A percentile compares a stretch with the other conserved stretches of the same genome.
phyloP scores from a whole-genome alignment of 2,888 invertebrate species.

The Meganola albula region DNA sequence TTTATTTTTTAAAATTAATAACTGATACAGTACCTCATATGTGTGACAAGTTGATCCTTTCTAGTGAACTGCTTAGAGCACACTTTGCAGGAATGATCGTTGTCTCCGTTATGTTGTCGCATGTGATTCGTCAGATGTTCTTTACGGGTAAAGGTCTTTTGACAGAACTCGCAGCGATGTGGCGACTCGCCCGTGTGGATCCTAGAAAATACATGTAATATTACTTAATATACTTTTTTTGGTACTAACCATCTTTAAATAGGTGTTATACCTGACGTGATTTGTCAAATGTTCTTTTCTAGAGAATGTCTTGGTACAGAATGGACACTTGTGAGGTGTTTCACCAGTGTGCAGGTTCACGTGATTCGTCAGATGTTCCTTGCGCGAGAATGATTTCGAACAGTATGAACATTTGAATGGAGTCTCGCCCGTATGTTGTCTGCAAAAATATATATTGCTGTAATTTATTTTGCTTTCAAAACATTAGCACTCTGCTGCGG shows the following conservation, averaged over 20 bases:
- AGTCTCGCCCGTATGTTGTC: conserved; percentile 89
- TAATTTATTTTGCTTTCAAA: no score
- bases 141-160: conserved; percentile 84
- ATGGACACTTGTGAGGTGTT: conserved; percentile 85
- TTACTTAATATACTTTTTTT: no score
- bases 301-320: conserved; percentile 85
- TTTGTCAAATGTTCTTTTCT: conserved; percentile 85
- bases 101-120: conserved; percentile 84
- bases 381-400: conserved; percentile 81
- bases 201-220: conserved; percentile 31
- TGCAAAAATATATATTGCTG: conserved; percentile 34
- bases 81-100: conserved; percentile 84
- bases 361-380: conserved; percentile 92
- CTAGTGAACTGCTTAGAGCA: conserved; percentile 85
- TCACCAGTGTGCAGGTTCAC: conserved; percentile 86
- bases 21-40: no score
- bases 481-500: no score
- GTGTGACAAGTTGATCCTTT: conserved; percentile 85
- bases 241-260: no score
- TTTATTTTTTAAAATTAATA: no score
- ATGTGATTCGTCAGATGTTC: conserved; percentile 83
- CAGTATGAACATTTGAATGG: conserved; percentile 87
- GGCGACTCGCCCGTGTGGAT: conserved; percentile 84
- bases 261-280: conserved; percentile 77
- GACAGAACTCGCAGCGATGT: conserved; percentile 84